Percentiles rank a stretch among this genome's conserved stretches.
These are phyloP conservation scores for Mycteria americana DNA, from an alignment of 2,797 vertebrate genomes.

Conservation along the genomic window DNA sequence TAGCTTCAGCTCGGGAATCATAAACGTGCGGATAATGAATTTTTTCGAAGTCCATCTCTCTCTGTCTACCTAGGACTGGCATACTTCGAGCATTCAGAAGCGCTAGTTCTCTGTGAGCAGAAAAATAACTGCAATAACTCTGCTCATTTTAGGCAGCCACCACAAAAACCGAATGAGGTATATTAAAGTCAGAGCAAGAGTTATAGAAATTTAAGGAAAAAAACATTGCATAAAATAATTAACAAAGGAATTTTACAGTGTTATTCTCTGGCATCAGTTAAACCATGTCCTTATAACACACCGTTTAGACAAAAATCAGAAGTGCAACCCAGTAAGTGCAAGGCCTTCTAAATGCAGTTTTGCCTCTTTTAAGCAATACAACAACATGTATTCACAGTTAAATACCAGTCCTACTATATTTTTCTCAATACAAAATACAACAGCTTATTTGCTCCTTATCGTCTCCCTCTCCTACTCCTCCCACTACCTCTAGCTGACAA, in stretches of 20 bases:
- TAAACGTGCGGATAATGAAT: conserved; percentile 93
- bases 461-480: conserved; percentile 11
- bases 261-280: neutral
- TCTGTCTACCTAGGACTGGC: conserved; percentile 82
- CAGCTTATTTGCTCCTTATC: conserved; percentile 47
- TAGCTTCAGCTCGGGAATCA: conserved; percentile 88
- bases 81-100: conserved; percentile 84
- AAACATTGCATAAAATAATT: neutral
- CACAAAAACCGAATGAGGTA: neutral
- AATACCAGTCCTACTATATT: neutral
- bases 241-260: neutral
- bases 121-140: conserved; percentile 27
- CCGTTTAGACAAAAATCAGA: neutral
- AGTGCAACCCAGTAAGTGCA: neutral
- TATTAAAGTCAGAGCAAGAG: neutral
- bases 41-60: conserved; percentile 80
- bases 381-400: conserved; percentile 35
- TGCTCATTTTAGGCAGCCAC: neutral
- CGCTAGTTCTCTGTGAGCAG: conserved; percentile 85
- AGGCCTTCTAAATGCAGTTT: conserved; percentile 8
- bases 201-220: neutral
- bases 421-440: conserved; percentile 45
- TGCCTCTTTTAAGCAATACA: conserved; percentile 1
- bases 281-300: conserved; percentile 1
- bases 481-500: conserved; percentile 59